phyloP scores from a whole-genome alignment of 2,113 vertebrate genomes.

The Stercorarius parasiticus region DNA sequence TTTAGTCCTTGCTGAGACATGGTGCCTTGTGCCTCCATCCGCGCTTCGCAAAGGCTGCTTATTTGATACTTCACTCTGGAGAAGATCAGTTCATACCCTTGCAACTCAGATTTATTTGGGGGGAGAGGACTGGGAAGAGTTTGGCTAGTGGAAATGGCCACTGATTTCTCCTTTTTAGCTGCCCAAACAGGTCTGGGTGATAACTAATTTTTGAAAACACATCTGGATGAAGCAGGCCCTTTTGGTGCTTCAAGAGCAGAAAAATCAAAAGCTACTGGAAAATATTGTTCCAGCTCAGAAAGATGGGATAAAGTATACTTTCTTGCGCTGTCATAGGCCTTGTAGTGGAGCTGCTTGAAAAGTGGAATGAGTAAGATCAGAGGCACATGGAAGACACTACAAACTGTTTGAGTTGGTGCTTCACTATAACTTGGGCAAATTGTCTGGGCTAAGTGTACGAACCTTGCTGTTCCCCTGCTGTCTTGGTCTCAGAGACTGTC shows the following conservation, averaged over 20 bases:
- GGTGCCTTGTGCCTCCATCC: neutral
- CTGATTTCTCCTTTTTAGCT: neutral
- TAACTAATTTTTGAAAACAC: neutral
- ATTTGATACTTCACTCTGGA: neutral
- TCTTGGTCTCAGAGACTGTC: neutral
- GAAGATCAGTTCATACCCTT: neutral
- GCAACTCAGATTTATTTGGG: neutral
- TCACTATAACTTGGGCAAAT: neutral
- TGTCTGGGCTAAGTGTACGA: neutral
- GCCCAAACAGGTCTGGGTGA: rapidly evolving
- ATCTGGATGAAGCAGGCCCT: neutral
- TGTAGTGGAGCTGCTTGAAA: neutral
- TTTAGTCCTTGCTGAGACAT: neutral
- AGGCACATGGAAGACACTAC: neutral
- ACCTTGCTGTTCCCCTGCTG: rapidly evolving
- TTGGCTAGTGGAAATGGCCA: neutral
- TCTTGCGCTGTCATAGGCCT: neutral
- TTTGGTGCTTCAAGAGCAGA: neutral
- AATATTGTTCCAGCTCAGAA: neutral
- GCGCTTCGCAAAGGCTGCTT: neutral
- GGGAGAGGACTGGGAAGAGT: neutral
- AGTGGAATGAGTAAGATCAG: neutral
- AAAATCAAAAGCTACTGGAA: neutral
- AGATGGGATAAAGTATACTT: neutral
- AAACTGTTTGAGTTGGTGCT: neutral